Evolutionary conservation across 2,888 invertebrate species (phyloP), one percentile per base, ranked within the genome.

Genomic region (Asteroscopus sphinx): DNA sequence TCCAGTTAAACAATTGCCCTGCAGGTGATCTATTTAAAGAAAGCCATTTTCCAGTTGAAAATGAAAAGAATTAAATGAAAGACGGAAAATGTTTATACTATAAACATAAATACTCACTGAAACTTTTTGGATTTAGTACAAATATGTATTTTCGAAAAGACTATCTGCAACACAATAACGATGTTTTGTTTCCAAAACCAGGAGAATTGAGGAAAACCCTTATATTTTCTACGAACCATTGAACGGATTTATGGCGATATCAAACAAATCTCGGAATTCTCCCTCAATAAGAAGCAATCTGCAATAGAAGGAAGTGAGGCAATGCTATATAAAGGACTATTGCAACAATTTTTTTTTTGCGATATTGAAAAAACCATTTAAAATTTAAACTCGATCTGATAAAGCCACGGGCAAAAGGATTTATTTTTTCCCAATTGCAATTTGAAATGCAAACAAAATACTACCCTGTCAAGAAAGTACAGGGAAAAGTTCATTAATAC

Each of bases 271-370:
- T 25, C 30, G 28, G 7, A 32, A 33, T 32, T 26, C 21, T 37
- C 8, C 6, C 26, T 37, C 25, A 17, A 54, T 60, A 41, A 57
- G 8, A 41, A 58, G 25, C 16, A 48, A 16, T 36, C 15, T 36
- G 15, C 16, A 7, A 16, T 36, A 36, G 11, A 8, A 16, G 11
- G 15, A 3, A 9, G 9, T 11, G 6, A 3, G 4, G 4, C 2
- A 21, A 3, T 7, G 15, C 35, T 13, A 15, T 7, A 15, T 15
- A 32, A 32, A 32, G 11, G 8, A 15, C 6, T 13, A 35, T 40
- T 30, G 11, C 21, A 25, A 28, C 5, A 15, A 21, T n/a, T 36
- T 47, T n/a, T 36, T 47, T 36, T n/a, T 9, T 5, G 25, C 25
- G 3, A 11, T 16, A 37, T 37, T 33, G 11, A 8, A 26, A 25